phyloP scores from a whole-genome alignment of 1,140 invertebrate species.

The Apis mellifera region DNA sequence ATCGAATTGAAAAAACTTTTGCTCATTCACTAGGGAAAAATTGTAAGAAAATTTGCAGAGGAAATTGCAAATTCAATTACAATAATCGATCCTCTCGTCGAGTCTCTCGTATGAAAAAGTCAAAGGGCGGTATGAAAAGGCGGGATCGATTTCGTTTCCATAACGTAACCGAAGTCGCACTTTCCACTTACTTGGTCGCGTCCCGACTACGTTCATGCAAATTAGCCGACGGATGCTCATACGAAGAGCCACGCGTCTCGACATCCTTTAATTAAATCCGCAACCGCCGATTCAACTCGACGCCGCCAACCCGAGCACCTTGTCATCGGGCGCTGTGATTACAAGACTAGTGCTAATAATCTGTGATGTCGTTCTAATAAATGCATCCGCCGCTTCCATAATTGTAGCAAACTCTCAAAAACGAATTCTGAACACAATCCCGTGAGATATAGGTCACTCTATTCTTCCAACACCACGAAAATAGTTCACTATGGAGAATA shows the following conservation, averaged over 20 bases:
- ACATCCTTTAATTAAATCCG: slow-evolving; percentile 68
- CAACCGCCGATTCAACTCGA: slow-evolving; percentile 61
- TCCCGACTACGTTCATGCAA: slow-evolving; percentile 50
- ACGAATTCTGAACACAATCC: slow-evolving; percentile 43
- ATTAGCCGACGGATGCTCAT: slow-evolving; percentile 44
- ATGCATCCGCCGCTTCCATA: slow-evolving; percentile 39
- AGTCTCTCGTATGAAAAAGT: too few species aligned
- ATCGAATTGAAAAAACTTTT: too few species aligned
- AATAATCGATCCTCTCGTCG: too few species aligned
- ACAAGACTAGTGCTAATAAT: slow-evolving; percentile 64
- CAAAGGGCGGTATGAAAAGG: not conserved
- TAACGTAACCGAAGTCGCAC: not conserved
- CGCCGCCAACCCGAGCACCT: slow-evolving; percentile 54
- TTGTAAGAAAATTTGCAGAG: too few species aligned
- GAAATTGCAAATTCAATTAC: too few species aligned
- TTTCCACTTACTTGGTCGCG: slow-evolving; percentile 16
- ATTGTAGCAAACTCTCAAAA: slow-evolving; percentile 56
- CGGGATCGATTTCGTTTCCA: not conserved
- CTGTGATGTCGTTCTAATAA: slow-evolving; percentile 65
- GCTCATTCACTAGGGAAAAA: too few species aligned
- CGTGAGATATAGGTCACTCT: slow-evolving; percentile 2
- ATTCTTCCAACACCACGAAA: not conserved
- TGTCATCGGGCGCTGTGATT: slow-evolving; percentile 66
- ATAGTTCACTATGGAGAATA: not conserved
- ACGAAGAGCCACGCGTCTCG: slow-evolving; percentile 36